Base-by-base conservation (phyloP, 2,797 vertebrate species). In the Myotis planiceps region DNA sequence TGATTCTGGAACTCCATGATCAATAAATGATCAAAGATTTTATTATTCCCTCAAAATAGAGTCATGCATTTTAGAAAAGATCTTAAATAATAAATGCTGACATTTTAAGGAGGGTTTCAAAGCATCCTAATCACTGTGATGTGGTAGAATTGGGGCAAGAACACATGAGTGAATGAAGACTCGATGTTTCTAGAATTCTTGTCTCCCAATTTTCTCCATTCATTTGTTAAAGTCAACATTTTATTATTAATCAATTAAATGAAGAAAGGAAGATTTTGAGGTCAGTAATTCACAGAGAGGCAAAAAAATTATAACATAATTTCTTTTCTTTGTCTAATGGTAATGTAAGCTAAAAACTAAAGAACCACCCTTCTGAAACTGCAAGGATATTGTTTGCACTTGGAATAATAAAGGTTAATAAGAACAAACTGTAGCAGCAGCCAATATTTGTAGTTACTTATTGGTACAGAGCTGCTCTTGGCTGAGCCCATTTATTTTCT, bases 51-150 rank as follows among this genome's bases (percentile, higher is more conserved):
- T 53, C 37, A 76, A 94, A 96, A 93, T 78, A 93, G 78, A 90
- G 32, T 45, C 66, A 90, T 84, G 21, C 21, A 94, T 86, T 94
- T 93, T 90, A 94, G 72, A 92, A 95, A 94, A 94, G 63, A n/a
- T 87, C 16, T 84, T 97, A 94, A 90, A 91, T 94, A 94, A 90
- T 93, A 87, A 92, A 96, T 94, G 65, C 21, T 87, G 72, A 75
- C 60, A 87, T 93, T 92, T 95, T 88, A 76, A 85, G 68, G 71
- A 83, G 42, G 19, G 2, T 84, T 69, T 27, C 60, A 58, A 60
- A 34, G 7, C 13, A 87, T 76, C 23, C 39, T 65, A 12, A 83
- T 71, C 32, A n/a, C 5, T 68, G 5, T 37, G 34, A 27, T 58
- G 18, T 88, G 39, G 39, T 87, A 95, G 72, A 75, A 90, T 5